Conservation (phyloP, 2,113 vertebrate species). For the Clarias macrocephalus region DNA sequence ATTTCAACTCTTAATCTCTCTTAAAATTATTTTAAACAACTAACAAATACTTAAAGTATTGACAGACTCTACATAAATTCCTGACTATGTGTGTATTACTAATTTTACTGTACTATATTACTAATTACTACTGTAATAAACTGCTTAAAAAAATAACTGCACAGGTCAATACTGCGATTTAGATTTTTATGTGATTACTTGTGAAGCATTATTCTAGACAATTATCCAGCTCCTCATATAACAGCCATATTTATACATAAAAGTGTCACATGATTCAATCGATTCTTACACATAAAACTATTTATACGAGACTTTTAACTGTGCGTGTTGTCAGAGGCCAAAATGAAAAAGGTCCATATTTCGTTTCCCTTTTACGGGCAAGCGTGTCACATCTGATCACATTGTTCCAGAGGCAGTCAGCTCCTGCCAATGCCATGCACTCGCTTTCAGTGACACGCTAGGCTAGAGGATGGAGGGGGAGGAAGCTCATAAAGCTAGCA, state of each 20-base stretch:
- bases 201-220: no score
- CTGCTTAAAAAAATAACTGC: no score
- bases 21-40: no score
- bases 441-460: constrained; percentile 19
- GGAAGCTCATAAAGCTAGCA: background rate
- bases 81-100: no score
- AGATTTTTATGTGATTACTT: no score
- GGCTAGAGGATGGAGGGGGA: constrained; percentile 7
- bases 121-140: no score
- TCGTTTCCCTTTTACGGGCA: background rate
- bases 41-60: no score
- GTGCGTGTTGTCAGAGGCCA: background rate
- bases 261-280: background rate
- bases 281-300: background rate
- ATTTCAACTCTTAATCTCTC: no score
- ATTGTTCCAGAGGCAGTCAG: background rate
- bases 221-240: background rate
- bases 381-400: constrained; percentile 27
- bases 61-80: no score
- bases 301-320: constrained; percentile 26
- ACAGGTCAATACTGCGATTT: no score
- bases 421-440: constrained; percentile 15
- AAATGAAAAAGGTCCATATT: constrained; percentile 21
- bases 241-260: background rate
- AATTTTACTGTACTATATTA: no score